Evolutionary conservation across 2,113 vertebrate genomes (phyloP), one percentile per base, ranked within the genome.

Genomic region (Scopus umbretta): DNA sequence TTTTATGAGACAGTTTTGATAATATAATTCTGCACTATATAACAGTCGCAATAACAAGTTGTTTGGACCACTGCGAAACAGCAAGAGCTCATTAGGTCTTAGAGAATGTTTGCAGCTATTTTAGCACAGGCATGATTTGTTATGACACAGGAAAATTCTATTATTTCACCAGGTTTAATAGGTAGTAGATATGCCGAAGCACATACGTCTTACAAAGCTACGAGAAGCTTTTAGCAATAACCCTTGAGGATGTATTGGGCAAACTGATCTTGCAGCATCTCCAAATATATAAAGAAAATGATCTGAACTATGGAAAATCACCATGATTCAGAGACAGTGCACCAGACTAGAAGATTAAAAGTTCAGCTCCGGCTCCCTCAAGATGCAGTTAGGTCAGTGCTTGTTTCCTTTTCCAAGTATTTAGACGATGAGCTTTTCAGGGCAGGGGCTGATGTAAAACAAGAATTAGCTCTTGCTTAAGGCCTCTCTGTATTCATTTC

Each of bases 21-120:
- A 96, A 96, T 73, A 73, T 47, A 95, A 96, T 94, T 97, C 96
- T 89, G 93, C 67, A 62, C n/a, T 86, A 72, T 47, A 87, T 49
- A 94, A 83, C 91, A 95, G 90, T 84, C 96, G 97, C 63, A 90
- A 59, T 91, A 96, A 93, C 90, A 73, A 97, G 95, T 85, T 90
- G 75, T 74, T 74, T 80, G 89, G 88, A 94, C 61, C 94, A 94
- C 95, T 90, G 94, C 79, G 90, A 97, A 97, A 80, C 97, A 98
- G 97, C 97, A 94, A 95, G 96, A 97, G 88, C 71, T 92, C 94
- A 97, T 97, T 98, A 97, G 90, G 94, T 96, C 90, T 84, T 61
- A 56, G 74, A 88, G 95, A 96, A 94, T 85, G 96, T 97, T 97
- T 97, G 94, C 85, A 88, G 97, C 75, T 78, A 53, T 94, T 96